These are phyloP conservation scores for Holothuria scabra DNA, from an alignment of 53 echinoderm and acorn worm species.

Conservation along the genomic window DNA sequence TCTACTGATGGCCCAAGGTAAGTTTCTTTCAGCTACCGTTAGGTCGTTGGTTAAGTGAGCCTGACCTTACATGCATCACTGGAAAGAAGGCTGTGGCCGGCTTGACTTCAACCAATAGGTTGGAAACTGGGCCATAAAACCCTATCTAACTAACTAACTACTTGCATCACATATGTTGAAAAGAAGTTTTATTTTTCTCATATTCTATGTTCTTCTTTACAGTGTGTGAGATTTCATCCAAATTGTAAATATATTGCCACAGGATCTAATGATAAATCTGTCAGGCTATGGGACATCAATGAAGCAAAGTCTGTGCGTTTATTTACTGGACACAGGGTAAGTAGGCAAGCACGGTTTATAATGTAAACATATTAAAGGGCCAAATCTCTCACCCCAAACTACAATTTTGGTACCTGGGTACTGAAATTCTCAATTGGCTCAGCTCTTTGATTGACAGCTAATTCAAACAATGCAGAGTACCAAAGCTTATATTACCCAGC, in stretches of 20 bases:
- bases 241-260: constrained; percentile 97
- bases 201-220: neutral
- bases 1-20: too few relatives aligned
- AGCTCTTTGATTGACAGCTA: too few relatives aligned
- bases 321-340: constrained; percentile 93
- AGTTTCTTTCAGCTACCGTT: neutral
- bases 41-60: neutral
- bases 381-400: too few relatives aligned
- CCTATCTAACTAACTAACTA: too few relatives aligned
- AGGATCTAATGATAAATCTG: constrained; percentile 93
- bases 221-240: constrained; percentile 94
- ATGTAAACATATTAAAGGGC: too few relatives aligned
- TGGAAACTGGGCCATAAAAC: too few relatives aligned
- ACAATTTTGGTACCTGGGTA: too few relatives aligned
- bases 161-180: neutral
- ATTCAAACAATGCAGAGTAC: too few relatives aligned
- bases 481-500: too few relatives aligned
- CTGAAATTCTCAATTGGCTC: too few relatives aligned
- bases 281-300: constrained; percentile 90
- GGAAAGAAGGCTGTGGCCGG: too few relatives aligned
- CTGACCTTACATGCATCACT: neutral
- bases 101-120: too few relatives aligned
- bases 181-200: neutral
- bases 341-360: neutral
- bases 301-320: constrained; percentile 89